Conservation (phyloP, 2,888 invertebrate species). For the Syrphus vitripennis region DNA sequence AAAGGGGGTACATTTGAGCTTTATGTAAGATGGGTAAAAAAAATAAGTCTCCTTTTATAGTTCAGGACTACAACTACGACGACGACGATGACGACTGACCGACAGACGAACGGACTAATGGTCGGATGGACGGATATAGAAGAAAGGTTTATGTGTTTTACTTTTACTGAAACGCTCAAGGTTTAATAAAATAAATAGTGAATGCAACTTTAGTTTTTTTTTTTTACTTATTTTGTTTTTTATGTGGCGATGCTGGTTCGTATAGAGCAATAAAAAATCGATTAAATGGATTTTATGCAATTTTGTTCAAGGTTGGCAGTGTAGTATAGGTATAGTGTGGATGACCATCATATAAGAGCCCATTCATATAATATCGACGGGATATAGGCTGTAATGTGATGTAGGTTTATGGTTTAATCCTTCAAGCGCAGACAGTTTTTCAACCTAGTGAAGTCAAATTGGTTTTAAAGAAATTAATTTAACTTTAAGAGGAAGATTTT, state of each 20-base stretch:
- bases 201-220: background rate
- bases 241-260: background rate
- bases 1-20: slow-evolving; percentile 6
- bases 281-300: slow-evolving; percentile 16
- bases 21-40: slow-evolving; percentile 26
- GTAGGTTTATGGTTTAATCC: background rate
- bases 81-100: background rate
- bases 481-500: background rate
- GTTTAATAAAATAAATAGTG: background rate
- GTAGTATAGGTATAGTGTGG: background rate
- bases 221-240: background rate
- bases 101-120: background rate
- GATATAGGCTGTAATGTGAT: background rate
- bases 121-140: background rate
- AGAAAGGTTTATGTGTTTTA: background rate
- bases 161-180: background rate
- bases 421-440: background rate
- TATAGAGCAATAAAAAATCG: slow-evolving; percentile 1
- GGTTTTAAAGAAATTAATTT: background rate
- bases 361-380: background rate
- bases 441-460: background rate
- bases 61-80: background rate
- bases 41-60: slow-evolving; percentile 24
- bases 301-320: slow-evolving; percentile 10
- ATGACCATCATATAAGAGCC: background rate